Conservation (phyloP, 2,797 vertebrate genomes). For the Pempheris klunzingeri region DNA sequence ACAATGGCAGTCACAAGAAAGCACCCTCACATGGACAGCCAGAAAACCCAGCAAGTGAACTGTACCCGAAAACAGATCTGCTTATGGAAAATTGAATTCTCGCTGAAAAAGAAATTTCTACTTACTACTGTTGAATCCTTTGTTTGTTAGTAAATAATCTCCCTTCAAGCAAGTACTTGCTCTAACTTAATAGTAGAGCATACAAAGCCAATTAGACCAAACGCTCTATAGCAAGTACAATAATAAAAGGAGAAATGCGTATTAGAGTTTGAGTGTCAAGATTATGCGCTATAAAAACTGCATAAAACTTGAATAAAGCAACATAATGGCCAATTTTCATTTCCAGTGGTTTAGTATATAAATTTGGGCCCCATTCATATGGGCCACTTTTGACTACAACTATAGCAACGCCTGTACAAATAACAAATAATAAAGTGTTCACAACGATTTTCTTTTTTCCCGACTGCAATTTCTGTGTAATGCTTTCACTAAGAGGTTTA, state of each 20-base stretch:
- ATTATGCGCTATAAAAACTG: not conserved
- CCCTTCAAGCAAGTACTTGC: not conserved
- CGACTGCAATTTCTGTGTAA: not conserved
- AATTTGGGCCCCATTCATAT: not conserved
- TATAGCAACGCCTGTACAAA: not conserved
- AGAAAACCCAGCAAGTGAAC: constrained; percentile 2
- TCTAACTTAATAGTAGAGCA: not conserved
- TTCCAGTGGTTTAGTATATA: not conserved
- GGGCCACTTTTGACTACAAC: not conserved
- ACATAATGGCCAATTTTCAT: not conserved
- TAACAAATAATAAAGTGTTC: not conserved
- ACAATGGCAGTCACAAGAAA: not conserved
- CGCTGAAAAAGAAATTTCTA: not conserved
- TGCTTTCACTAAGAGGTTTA: not conserved
- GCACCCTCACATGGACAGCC: not conserved
- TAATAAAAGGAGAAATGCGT: not conserved
- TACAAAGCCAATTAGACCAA: constrained; percentile 13
- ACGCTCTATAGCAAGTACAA: not conserved
- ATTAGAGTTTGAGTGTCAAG: not conserved
- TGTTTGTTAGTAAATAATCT: constrained; percentile 16
- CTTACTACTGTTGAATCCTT: not conserved
- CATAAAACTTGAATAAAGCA: not conserved
- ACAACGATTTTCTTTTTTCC: not conserved
- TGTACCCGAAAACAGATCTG: not conserved
- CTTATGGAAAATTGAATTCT: constrained; percentile 6